Base-by-base conservation (phyloP, 2,888 invertebrate genomes). In the Schizotus pectinicornis region DNA sequence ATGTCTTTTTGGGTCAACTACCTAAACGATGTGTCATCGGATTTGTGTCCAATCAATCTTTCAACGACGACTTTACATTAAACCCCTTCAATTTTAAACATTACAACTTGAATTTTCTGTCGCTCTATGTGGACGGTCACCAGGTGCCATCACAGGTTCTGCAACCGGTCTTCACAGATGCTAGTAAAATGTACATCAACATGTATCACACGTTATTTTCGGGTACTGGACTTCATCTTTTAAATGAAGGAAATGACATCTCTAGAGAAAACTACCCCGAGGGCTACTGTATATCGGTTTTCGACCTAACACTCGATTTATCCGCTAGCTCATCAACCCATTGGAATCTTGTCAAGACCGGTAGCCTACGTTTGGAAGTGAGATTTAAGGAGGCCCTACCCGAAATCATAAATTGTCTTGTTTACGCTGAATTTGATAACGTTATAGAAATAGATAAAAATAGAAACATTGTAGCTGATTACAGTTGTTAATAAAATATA, bases 21-120 rank as follows among this genome's bases (percentile, higher is more conserved):
- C 76, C 76, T 0, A 67, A 68, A 53, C 58, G 70, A 41, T 56
- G 75, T 7, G 61, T 75, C 12, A 22, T 76, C n/a, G 70, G 68
- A 3, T 70, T 75, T 45, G 68, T 67, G 1, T 42, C 62, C 38
- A 68, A 69, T 35, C 63, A 42, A 52, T 53, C 66, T 3, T 68
- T 56, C 45, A 69, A 68, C 9, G 64, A 64, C 5, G 56, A 60
- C 34, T 42, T 30, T 7, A 33, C 1, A 3, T n/a, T n/a, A n/a
- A n/a, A n/a, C n/a, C n/a, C n/a, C n/a, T n/a, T n/a, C n/a, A n/a
- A n/a, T 12, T 43, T 1, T n/a, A n/a, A n/a, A n/a, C n/a, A n/a
- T n/a, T n/a, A n/a, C n/a, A n/a, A n/a, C n/a, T n/a, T n/a, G n/a
- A 68, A 63, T 55, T 61, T 47, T 46, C 35, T 67, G 1, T 62